These are phyloP conservation scores for Fukomys damarensis DNA, from an alignment of 2,113 vertebrate genomes.

Conservation along the genomic window DNA sequence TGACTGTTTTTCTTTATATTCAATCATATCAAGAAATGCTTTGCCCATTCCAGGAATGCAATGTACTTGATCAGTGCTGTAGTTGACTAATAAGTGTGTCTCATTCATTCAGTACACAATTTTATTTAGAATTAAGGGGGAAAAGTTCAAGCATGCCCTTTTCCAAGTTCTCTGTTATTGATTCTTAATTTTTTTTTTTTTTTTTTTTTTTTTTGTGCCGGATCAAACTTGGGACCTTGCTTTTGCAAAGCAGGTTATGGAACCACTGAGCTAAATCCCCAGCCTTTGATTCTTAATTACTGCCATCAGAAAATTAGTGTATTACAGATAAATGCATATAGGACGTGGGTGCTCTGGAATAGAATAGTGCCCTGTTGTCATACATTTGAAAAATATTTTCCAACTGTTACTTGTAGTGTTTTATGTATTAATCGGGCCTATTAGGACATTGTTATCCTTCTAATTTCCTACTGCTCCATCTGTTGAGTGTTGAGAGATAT, in stretches of 20 bases:
- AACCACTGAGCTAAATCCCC: no score
- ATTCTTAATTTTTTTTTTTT: constrained; percentile 43
- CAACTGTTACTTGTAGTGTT: neutral
- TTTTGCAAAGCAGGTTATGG: no score
- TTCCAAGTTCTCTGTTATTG: neutral
- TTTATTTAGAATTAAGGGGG: neutral
- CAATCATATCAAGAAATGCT: neutral
- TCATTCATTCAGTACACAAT: neutral
- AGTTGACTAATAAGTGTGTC: neutral
- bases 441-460: neutral
- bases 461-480: neutral
- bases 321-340: neutral
- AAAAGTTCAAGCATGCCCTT: neutral
- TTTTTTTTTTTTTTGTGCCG: no score
- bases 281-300: neutral
- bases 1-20: neutral
- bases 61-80: neutral
- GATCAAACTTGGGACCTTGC: no score
- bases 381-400: neutral
- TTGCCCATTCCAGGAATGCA: neutral
- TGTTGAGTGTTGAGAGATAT: neutral
- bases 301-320: neutral
- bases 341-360: neutral
- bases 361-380: neutral
- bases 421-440: neutral